Evolutionary conservation across 2,113 vertebrate species (phyloP), one percentile per base, ranked within the genome.

Genomic region (Spermophilus dauricus): DNA sequence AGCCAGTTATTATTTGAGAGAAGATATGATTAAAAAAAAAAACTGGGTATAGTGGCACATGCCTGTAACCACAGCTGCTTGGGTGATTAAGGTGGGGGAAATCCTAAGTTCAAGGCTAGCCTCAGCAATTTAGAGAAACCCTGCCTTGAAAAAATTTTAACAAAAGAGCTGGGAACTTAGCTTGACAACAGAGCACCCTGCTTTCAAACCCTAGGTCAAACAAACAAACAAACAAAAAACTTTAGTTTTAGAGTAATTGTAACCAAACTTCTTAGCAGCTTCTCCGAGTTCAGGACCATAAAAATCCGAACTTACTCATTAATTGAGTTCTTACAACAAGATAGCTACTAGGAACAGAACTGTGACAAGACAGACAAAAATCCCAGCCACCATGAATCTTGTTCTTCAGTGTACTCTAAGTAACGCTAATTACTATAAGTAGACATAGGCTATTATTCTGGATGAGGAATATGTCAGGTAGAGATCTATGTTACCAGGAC

Each of bases 211-310:
- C 61, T 26, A 28, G 24, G 8, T 28, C 22, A 34, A 51, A 30
- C 30, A 48, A 22, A 81, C 22, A 4, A 37, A 58, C 51, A 53
- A 69, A 37, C 12, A 0, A 30, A 17, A 22, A 34, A 82, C 32
- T 89, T 77, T 48, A 51, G 67, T 69, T 85, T 65, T 48, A 86
- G 32, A 87, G 73, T 37, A 32, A 65, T 53, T 67, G 81, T 70
- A 86, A 83, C 34, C 34, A 86, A 67, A 39, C 37, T 88, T 94
- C 32, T 96, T 67, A 53, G 56, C 17, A 89, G 45, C 34, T 87
- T 93, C 63, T 92, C 61, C 69, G 82, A 86, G 63, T 83, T 94
- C 53, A 56, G 42, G 18, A 67, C 53, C 20, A 58, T 86, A 85
- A 86, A 95, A 90, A 70, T 48, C 17, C 32, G 30, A 70, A 81